Evolutionary conservation across 2,888 invertebrate genomes (phyloP).

Genomic region (Diplolepis rosae): DNA sequence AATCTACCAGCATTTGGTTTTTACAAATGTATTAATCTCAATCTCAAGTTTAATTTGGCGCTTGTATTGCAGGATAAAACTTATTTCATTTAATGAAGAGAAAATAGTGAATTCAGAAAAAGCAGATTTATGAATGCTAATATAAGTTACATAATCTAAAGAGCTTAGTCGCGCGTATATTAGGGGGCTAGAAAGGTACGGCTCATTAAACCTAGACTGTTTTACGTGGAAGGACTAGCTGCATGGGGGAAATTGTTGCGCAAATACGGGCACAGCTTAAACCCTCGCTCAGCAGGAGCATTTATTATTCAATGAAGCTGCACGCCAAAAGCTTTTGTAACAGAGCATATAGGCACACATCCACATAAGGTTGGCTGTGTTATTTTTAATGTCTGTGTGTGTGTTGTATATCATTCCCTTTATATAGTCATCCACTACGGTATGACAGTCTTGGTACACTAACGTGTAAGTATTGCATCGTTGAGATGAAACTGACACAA

Average conservation of each 20-base stretch:
- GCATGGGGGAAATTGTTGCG: slow-evolving; percentile 60
- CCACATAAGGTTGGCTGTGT: neutral
- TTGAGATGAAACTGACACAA: neutral
- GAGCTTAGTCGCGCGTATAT: neutral
- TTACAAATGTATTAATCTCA: neutral
- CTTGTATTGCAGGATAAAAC: neutral
- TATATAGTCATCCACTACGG: neutral
- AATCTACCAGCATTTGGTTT: too few relatives aligned
- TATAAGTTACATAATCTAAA: neutral
- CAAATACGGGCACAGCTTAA: slow-evolving; percentile 57
- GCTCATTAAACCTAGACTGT: slow-evolving; percentile 38
- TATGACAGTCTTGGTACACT: neutral
- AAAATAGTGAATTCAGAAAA: neutral
- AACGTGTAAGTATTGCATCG: neutral
- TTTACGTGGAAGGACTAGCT: slow-evolving; percentile 49
- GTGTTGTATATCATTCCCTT: neutral
- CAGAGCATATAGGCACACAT: slow-evolving; percentile 36
- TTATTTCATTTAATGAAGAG: neutral
- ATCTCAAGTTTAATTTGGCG: neutral
- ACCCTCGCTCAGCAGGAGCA: slow-evolving; percentile 46
- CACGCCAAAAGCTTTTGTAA: slow-evolving; percentile 37
- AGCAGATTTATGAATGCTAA: neutral
- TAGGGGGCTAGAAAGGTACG: slow-evolving; percentile 14
- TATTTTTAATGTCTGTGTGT: too few relatives aligned
- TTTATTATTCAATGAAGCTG: slow-evolving; percentile 63